Conservation (phyloP, 1,140 invertebrate species). For the Drosophila varians region DNA sequence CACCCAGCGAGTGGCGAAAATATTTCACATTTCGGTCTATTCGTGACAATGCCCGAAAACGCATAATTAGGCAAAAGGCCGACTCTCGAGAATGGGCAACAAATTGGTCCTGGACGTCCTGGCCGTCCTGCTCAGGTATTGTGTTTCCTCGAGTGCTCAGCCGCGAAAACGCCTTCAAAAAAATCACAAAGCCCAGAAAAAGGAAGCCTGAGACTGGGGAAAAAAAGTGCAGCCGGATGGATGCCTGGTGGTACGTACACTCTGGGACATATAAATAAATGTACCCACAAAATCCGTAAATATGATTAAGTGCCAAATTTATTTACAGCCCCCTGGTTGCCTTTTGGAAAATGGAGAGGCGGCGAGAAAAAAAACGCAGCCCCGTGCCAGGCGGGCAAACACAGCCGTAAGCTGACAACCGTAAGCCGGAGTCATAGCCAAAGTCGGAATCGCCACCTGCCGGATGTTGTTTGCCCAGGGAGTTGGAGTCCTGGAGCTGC, state of each 20-base stretch:
- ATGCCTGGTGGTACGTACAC: conserved; percentile 47
- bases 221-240: conserved; percentile 33
- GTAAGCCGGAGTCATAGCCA: conserved; percentile 19
- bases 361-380: neutral
- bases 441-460: conserved; percentile 33
- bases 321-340: conserved; percentile 74
- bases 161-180: conserved; percentile 20
- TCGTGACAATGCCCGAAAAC: conserved; percentile 49
- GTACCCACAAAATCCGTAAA: conserved; percentile 77
- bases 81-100: conserved; percentile 34
- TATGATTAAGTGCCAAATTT: conserved; percentile 81
- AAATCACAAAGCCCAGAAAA: conserved; percentile 10
- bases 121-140: conserved; percentile 10
- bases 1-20: conserved; percentile 9
- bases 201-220: too few species aligned
- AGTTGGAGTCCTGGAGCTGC: neutral
- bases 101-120: conserved; percentile 42
- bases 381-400: conserved; percentile 10
- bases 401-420: conserved; percentile 1
- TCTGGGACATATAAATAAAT: conserved; percentile 79
- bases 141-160: conserved; percentile 34
- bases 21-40: conserved; percentile 25
- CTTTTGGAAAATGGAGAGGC: conserved; percentile 53
- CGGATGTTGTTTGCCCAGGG: conserved; percentile 22
- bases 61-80: conserved; percentile 71